phyloP scores from a whole-genome alignment of 2,113 vertebrate species.

The Garra rufa region DNA sequence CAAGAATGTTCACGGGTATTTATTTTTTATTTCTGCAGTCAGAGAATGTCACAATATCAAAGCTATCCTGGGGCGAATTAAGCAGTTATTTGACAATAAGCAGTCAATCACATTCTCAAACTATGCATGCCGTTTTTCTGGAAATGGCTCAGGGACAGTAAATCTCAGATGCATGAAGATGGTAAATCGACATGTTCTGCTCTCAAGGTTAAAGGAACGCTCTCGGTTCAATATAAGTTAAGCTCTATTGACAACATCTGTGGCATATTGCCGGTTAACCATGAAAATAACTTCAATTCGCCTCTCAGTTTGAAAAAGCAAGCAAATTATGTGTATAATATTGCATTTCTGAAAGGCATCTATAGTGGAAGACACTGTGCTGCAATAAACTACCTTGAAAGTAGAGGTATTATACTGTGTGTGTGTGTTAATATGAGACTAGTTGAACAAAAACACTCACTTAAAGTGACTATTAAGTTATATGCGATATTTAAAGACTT shows the following conservation, averaged over 20 bases:
- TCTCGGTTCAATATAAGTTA: not conserved
- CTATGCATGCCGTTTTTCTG: not conserved
- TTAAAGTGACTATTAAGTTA: too few species aligned
- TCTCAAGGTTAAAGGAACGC: not conserved
- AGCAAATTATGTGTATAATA: not conserved
- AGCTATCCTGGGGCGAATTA: not conserved
- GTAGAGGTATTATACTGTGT: not conserved
- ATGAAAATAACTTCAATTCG: not conserved
- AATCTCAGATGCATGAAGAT: not conserved
- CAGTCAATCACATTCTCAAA: not conserved
- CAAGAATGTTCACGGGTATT: not conserved
- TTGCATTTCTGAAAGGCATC: not conserved
- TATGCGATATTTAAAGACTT: too few species aligned
- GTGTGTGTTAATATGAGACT: not conserved
- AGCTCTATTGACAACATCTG: not conserved
- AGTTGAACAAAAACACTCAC: too few species aligned
- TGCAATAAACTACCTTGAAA: not conserved
- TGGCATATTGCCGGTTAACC: not conserved
- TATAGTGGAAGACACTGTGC: not conserved
- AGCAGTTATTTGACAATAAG: not conserved
- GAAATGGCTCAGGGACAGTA: not conserved
- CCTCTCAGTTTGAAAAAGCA: not conserved
- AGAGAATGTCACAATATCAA: not conserved
- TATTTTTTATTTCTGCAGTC: not conserved
- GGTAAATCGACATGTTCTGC: not conserved